Percentiles rank a stretch among this genome's conserved stretches.
Conservation (phyloP, 2,113 vertebrate genomes). For the Aphelocoma coerulescens region DNA sequence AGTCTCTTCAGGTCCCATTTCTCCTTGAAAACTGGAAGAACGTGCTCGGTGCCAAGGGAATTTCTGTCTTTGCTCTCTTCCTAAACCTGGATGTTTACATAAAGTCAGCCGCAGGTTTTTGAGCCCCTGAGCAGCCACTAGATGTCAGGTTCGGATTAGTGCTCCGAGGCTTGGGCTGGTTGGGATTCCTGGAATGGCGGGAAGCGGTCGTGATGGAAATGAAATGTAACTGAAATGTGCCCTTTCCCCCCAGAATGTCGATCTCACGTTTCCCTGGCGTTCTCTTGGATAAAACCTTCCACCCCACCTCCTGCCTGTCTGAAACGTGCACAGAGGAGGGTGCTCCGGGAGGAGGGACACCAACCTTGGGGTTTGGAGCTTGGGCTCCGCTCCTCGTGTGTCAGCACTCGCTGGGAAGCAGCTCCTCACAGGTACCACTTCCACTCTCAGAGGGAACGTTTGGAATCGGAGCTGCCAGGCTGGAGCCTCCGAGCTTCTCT, state of each 20-base stretch:
- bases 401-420: not conserved
- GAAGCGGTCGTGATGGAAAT: accelerated
- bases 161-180: not conserved
- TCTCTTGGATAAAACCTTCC: not conserved
- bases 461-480: not conserved
- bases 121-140: not conserved
- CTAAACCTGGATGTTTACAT: accelerated
- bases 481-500: not conserved
- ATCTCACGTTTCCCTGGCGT: not conserved
- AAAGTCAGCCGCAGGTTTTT: accelerated
- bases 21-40: not conserved
- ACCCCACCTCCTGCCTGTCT: not conserved
- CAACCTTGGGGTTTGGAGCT: not conserved
- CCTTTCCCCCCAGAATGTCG: not conserved
- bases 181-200: accelerated
- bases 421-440: not conserved
- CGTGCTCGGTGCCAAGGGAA: not conserved
- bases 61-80: not conserved
- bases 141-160: constrained; percentile 8
- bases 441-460: accelerated
- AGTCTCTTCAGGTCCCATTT: not conserved
- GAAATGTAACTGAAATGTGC: not conserved
- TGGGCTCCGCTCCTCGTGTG: accelerated
- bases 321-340: not conserved
- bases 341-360: not conserved